These are phyloP conservation scores for Camponotus vicinus DNA, from an alignment of 1,140 invertebrate species.

Conservation along the genomic window DNA sequence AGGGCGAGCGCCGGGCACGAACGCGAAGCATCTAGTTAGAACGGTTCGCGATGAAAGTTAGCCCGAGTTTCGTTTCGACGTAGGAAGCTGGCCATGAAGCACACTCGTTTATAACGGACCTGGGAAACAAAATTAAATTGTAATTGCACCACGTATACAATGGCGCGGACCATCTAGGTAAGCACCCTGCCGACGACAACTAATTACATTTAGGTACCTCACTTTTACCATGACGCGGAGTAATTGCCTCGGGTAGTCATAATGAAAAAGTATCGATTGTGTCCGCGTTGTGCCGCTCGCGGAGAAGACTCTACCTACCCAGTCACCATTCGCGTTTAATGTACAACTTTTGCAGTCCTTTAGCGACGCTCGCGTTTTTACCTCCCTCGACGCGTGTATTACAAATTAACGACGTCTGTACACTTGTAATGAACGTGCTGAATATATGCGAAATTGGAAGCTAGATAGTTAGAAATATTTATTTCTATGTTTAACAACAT, in stretches of 20 bases:
- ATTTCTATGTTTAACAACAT: not conserved
- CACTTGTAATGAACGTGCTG: conserved; percentile 28
- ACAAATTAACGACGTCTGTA: conserved; percentile 52
- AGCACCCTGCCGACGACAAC: conserved; percentile 77
- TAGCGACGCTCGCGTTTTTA: conserved; percentile 46
- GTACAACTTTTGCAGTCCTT: conserved; percentile 58
- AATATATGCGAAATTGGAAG: conserved; percentile 28
- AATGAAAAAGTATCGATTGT: conserved; percentile 77
- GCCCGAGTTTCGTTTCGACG: conserved; percentile 49
- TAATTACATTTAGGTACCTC: conserved; percentile 79
- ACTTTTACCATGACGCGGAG: conserved; percentile 74
- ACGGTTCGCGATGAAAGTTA: conserved; percentile 68
- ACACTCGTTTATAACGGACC: conserved; percentile 76
- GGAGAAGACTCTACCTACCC: conserved; percentile 33
- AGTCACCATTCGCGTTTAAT: conserved; percentile 46
- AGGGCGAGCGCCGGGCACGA: not conserved
- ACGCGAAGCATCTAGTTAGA: conserved; percentile 62
- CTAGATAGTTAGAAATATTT: conserved; percentile 11
- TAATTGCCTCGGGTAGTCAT: conserved; percentile 75
- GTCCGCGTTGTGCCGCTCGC: conserved; percentile 32
- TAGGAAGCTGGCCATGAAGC: conserved; percentile 73
- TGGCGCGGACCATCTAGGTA: conserved; percentile 71
- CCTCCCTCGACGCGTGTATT: conserved; percentile 16
- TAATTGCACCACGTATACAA: conserved; percentile 78
- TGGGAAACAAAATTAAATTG: conserved; percentile 79